phyloP scores from a whole-genome alignment of 2,797 vertebrate species.

The Clarias pachynema region DNA sequence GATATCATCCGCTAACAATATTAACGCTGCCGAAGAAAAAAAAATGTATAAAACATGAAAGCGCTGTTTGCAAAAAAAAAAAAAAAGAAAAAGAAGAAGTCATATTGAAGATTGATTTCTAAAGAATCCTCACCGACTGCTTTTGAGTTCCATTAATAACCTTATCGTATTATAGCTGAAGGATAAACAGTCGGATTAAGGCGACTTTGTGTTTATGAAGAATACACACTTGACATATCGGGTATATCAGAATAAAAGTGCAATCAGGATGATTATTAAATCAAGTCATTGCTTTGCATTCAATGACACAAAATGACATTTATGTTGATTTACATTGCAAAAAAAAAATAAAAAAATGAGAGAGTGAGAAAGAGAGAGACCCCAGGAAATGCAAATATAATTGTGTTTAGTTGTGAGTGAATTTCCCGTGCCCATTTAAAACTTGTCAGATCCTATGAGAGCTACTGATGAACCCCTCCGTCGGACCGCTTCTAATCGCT shows the following conservation, averaged over 20 bases:
- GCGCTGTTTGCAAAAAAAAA: not conserved
- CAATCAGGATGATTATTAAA: conserved; percentile 47
- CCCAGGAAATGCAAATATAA: conserved; percentile 18
- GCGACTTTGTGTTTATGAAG: conserved; percentile 17
- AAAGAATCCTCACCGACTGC: conserved; percentile 16
- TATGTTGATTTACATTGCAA: conserved; percentile 34
- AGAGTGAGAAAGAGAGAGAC: not conserved
- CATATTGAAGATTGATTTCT: conserved; percentile 29
- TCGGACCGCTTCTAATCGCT: conserved; percentile 17
- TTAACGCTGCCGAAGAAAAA: conserved; percentile 25
- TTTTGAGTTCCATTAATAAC: conserved; percentile 32
- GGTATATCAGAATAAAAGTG: conserved; percentile 39
- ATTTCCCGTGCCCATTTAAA: conserved; percentile 36
- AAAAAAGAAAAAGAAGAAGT: not conserved
- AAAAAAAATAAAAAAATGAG: not conserved
- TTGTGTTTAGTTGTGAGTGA: conserved; percentile 38
- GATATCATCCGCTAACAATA: conserved; percentile 54
- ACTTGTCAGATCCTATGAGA: conserved; percentile 45
- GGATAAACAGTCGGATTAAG: conserved; percentile 33
- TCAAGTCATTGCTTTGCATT: conserved; percentile 24
- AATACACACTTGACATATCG: conserved; percentile 26
- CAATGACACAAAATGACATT: conserved; percentile 33
- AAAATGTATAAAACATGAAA: conserved; percentile 48
- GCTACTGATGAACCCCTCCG: conserved; percentile 60
- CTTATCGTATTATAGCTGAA: conserved; percentile 17